phyloP scores from a whole-genome alignment of 2,888 invertebrate genomes.

The Drosophila phalerata region DNA sequence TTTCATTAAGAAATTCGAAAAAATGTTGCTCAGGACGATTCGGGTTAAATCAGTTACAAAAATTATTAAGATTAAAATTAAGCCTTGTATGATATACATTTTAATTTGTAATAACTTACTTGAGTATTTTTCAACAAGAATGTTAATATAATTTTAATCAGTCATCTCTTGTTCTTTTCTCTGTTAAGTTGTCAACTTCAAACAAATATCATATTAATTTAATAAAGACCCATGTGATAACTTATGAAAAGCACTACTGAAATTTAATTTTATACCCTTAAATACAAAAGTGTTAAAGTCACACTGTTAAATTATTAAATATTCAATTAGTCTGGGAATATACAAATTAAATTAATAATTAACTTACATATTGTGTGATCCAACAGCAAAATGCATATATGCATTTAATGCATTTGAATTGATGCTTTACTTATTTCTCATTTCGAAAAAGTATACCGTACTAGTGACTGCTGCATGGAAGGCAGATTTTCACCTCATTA shows the following conservation, averaged over 20 bases:
- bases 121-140: too few species aligned
- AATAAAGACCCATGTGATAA: background rate
- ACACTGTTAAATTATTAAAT: background rate
- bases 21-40: too few species aligned
- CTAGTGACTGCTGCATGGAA: slow-evolving; percentile 11
- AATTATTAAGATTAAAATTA: too few species aligned
- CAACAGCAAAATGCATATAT: background rate
- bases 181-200: background rate
- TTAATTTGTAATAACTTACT: too few species aligned
- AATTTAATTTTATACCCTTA: background rate
- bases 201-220: background rate
- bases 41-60: background rate
- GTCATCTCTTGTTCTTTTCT: too few species aligned
- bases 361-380: background rate
- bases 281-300: background rate
- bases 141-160: too few species aligned
- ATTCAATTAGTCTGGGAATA: background rate
- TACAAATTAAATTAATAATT: slow-evolving; percentile 23
- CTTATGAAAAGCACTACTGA: too few species aligned
- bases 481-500: slow-evolving; percentile 52
- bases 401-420: background rate
- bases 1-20: too few species aligned
- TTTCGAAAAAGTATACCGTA: background rate
- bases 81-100: too few species aligned
- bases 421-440: background rate